Evolutionary conservation across 2,888 invertebrate genomes (phyloP).

Genomic region (Mactromeris polynyma): DNA sequence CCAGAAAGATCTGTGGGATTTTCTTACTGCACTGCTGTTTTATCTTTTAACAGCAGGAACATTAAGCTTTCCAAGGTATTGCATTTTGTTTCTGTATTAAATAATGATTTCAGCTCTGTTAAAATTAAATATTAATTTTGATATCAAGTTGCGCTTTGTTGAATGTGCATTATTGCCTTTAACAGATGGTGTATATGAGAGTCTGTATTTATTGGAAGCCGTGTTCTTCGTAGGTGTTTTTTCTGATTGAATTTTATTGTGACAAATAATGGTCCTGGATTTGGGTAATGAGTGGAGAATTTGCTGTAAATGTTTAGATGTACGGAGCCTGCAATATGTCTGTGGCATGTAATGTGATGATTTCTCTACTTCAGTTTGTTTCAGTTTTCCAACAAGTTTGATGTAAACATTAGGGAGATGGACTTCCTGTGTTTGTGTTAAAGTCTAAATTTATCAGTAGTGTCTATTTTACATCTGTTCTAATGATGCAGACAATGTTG

Average conservation of each 20-base stretch:
- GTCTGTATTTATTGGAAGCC: background rate
- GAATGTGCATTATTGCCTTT: background rate
- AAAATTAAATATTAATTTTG: too few relatives aligned
- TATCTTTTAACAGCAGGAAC: background rate
- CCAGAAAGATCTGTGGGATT: background rate
- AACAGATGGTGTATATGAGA: background rate
- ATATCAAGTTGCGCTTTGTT: too few relatives aligned
- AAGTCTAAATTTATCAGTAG: background rate
- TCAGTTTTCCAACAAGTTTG: background rate
- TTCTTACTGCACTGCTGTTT: background rate
- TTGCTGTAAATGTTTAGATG: constrained; percentile 6
- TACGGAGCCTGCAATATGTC: background rate
- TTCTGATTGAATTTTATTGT: background rate
- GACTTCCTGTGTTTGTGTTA: constrained; percentile 9
- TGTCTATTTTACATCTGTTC: background rate
- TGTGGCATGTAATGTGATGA: background rate
- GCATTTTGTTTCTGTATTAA: background rate
- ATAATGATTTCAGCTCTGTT: background rate
- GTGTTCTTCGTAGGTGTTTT: background rate
- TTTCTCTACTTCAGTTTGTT: background rate
- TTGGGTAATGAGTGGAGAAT: background rate
- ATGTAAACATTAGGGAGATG: background rate
- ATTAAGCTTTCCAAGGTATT: background rate
- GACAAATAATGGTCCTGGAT: background rate
- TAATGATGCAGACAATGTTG: background rate